Evolutionary conservation across 2,113 vertebrate genomes (phyloP).

Genomic region (Patagioenas fasciata): DNA sequence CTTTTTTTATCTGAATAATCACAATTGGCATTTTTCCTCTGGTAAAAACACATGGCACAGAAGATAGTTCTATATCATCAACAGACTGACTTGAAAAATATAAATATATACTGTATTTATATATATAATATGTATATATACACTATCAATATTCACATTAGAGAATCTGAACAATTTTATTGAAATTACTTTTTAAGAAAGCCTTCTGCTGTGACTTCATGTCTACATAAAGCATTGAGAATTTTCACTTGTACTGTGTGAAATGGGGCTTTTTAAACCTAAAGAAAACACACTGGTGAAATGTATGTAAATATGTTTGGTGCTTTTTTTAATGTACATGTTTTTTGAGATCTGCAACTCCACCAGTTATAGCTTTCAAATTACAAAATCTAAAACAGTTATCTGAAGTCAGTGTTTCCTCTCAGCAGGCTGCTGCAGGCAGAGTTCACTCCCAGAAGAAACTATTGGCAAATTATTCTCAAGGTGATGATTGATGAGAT

Average conservation of each 20-base stretch:
- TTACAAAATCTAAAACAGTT: background rate
- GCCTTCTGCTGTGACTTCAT: slow-evolving; percentile 55
- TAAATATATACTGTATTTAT: slow-evolving; percentile 79
- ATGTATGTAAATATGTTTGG: background rate
- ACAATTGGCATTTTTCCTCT: slow-evolving; percentile 72
- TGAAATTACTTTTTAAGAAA: slow-evolving; percentile 77
- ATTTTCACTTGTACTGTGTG: background rate
- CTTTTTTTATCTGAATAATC: slow-evolving; percentile 79
- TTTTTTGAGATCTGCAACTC: background rate
- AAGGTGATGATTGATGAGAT: slow-evolving; percentile 95
- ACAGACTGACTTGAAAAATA: slow-evolving; percentile 91
- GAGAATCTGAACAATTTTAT: slow-evolving; percentile 78
- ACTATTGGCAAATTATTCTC: slow-evolving; percentile 94
- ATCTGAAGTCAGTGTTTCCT: slow-evolving; percentile 81
- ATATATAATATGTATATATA: slow-evolving; percentile 73
- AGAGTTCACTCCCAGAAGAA: slow-evolving; percentile 95
- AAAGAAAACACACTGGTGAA: slow-evolving; percentile 7
- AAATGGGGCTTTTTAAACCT: slow-evolving; percentile 32
- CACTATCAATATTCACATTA: slow-evolving; percentile 85
- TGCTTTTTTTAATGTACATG: background rate
- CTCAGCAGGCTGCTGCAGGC: slow-evolving; percentile 90
- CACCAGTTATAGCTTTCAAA: background rate
- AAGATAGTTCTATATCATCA: slow-evolving; percentile 80
- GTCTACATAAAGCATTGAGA: slow-evolving; percentile 1
- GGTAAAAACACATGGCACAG: slow-evolving; percentile 81